Percentiles rank a stretch among this genome's conserved stretches.
Evolutionary conservation across 2,797 vertebrate species (phyloP).

Genomic region (Urocyon cinereoargenteus): DNA sequence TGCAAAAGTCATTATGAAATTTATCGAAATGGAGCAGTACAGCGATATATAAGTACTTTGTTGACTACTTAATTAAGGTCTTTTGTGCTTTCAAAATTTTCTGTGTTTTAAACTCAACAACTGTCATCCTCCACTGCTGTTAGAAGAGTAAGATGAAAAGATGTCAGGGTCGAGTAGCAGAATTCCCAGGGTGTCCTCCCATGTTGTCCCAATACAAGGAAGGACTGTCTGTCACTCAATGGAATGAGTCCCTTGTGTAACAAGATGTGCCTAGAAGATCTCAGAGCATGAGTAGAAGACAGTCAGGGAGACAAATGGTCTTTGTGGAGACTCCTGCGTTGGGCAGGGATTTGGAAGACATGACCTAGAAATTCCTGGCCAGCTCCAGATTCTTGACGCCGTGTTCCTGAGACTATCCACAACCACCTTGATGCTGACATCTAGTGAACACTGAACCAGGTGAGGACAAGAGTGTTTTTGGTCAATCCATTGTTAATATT

Average conservation of each 20-base stretch:
- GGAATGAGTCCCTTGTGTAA: background rate
- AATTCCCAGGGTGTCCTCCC: background rate
- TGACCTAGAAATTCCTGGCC: background rate
- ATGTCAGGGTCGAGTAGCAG: background rate
- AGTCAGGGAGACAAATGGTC: background rate
- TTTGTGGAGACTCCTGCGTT: background rate
- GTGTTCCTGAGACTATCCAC: rapidly evolving
- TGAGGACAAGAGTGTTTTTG: rapidly evolving
- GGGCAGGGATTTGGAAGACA: background rate
- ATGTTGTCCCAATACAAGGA: background rate
- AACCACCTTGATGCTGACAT: background rate
- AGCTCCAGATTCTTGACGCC: background rate
- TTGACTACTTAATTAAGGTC: background rate
- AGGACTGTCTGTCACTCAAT: too few relatives aligned
- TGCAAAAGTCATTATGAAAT: background rate
- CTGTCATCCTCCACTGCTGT: background rate
- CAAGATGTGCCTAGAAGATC: background rate
- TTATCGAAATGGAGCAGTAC: background rate
- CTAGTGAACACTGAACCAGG: rapidly evolving
- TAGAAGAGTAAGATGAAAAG: background rate
- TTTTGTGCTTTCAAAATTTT: background rate
- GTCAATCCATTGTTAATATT: background rate
- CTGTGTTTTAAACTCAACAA: background rate
- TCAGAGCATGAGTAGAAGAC: background rate
- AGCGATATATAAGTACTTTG: rapidly evolving